These are phyloP conservation scores for Andricus grossulariae DNA, from an alignment of 1,140 invertebrate species.

Conservation along the genomic window DNA sequence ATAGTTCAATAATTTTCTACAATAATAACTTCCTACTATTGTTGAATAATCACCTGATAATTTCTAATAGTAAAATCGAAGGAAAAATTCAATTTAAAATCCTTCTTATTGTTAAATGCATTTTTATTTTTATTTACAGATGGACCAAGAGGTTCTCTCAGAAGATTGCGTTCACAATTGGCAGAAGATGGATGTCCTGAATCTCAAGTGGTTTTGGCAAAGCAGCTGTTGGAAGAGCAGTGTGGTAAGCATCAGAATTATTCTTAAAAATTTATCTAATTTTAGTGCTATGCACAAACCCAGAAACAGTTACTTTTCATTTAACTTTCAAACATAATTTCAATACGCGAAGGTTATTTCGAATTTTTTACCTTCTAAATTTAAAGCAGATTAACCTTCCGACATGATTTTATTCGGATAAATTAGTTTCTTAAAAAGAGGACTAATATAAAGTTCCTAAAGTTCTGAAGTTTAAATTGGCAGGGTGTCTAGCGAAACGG, in stretches of 20 bases:
- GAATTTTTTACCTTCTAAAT: too few relatives aligned
- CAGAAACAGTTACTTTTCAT: not conserved
- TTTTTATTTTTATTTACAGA: slow-evolving; percentile 71
- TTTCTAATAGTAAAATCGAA: not conserved
- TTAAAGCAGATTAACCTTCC: too few relatives aligned
- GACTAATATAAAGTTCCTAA: too few relatives aligned
- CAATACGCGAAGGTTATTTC: too few relatives aligned
- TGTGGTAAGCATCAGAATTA: slow-evolving; percentile 75
- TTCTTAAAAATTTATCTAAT: not conserved
- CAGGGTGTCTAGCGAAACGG: too few relatives aligned
- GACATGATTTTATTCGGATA: too few relatives aligned
- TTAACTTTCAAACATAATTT: not conserved
- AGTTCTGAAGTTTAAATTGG: too few relatives aligned
- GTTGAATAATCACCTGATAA: too few relatives aligned
- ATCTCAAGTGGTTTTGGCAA: slow-evolving; percentile 87
- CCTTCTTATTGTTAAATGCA: too few relatives aligned
- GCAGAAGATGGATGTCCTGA: slow-evolving; percentile 89
- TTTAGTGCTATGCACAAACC: too few relatives aligned
- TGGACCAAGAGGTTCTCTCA: slow-evolving; percentile 80
- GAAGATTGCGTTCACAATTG: slow-evolving; percentile 82
- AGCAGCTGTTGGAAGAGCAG: slow-evolving; percentile 83
- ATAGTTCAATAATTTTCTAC: not conserved
- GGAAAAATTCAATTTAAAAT: slow-evolving; percentile 6
- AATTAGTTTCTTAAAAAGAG: too few relatives aligned
- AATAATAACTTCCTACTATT: too few relatives aligned